phyloP scores from a whole-genome alignment of 2,113 vertebrate genomes.

The Oriolus oriolus region DNA sequence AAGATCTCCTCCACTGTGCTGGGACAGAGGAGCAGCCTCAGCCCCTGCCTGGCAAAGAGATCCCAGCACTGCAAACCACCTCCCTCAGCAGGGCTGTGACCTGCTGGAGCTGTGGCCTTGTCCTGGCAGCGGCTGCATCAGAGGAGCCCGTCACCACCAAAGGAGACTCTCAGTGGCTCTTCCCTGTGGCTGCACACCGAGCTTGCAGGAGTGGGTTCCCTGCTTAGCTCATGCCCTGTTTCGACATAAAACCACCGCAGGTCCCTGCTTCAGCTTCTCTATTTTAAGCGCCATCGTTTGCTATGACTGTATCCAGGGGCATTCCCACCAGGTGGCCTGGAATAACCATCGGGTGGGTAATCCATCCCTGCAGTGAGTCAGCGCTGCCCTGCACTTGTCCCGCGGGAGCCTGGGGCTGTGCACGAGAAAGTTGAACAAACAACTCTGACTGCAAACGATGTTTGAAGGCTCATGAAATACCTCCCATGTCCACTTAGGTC shows the following conservation, averaged over 20 bases:
- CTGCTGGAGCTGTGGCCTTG: background rate
- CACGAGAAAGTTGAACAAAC: background rate
- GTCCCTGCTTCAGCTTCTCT: background rate
- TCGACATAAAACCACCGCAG: accelerated
- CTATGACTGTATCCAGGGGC: background rate
- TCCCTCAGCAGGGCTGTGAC: background rate
- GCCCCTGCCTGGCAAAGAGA: background rate
- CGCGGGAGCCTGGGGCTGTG: accelerated
- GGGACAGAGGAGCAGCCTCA: background rate
- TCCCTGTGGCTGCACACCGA: background rate
- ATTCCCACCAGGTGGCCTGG: background rate
- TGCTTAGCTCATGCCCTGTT: background rate
- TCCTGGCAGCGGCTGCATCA: background rate
- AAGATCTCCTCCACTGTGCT: background rate
- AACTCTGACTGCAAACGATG: background rate
- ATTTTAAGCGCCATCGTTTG: background rate
- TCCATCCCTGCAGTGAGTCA: background rate
- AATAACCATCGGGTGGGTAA: background rate
- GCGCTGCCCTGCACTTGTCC: background rate
- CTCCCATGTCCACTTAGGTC: background rate
- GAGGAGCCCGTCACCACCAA: background rate
- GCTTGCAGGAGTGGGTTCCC: background rate
- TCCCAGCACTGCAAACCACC: accelerated
- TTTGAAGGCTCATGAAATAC: background rate
- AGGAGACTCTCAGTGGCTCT: background rate